Percentiles rank a stretch among this genome's conserved stretches.
These are phyloP conservation scores for Agrochola circellaris DNA, from an alignment of 2,888 invertebrate species.

Conservation along the genomic window DNA sequence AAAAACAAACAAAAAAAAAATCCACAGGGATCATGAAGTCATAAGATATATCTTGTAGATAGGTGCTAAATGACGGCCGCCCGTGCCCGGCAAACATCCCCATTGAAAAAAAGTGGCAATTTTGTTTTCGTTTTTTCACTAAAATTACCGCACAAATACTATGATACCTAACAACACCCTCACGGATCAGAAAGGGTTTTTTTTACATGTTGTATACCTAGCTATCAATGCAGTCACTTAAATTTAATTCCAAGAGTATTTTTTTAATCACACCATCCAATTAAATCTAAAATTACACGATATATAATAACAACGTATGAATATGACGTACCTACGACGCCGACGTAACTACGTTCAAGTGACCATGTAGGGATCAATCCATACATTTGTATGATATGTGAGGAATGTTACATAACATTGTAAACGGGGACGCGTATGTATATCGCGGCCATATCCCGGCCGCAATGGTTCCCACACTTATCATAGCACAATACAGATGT, in stretches of 20 bases:
- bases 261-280: background rate
- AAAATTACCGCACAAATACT: too few relatives aligned
- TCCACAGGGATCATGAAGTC: too few relatives aligned
- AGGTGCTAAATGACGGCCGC: too few relatives aligned
- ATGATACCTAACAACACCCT: too few relatives aligned
- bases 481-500: conserved; percentile 63
- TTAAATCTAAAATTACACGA: background rate
- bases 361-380: background rate
- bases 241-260: background rate
- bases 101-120: too few relatives aligned
- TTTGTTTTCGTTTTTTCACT: too few relatives aligned
- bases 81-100: too few relatives aligned
- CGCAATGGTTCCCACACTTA: conserved; percentile 69
- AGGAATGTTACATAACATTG: conserved; percentile 52
- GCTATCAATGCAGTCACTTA: background rate
- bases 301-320: background rate
- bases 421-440: conserved; percentile 35
- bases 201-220: too few relatives aligned
- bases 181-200: too few relatives aligned
- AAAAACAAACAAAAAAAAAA: too few relatives aligned
- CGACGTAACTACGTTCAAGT: background rate
- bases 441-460: conserved; percentile 43
- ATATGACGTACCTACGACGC: background rate
- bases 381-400: background rate
- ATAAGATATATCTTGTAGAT: too few relatives aligned